Evolutionary conservation across 2,113 vertebrate genomes (phyloP), one percentile per base, ranked within the genome.

Genomic region (Siphamia tubifer): DNA sequence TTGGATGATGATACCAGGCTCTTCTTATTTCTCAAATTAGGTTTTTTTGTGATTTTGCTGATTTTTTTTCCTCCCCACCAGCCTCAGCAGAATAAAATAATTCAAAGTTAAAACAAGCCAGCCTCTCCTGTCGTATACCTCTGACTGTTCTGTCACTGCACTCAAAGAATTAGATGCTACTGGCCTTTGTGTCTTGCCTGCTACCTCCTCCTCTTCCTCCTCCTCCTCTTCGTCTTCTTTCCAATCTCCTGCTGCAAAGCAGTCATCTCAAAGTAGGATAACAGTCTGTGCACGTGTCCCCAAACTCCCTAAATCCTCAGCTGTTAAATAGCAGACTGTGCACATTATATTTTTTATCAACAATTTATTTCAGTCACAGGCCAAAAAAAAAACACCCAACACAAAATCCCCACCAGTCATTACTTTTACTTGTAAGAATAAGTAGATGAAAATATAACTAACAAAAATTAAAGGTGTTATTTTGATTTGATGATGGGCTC

Each of bases 271-370:
- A 81, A 85, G 72, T 67, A 74, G 83, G 75, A 71, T 81, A 62
- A 45, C 48, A 52, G 38, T 36, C 61, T 38, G 24, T 38, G 61
- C 90, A 92, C 84, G 80, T 91, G 90, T 28, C 48, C 31, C 43
- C 44, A 77, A 76, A 79, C 63, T 72, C 70, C 49, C 57, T 67
- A 82, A 80, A 84, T 81, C 81, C 71, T 43, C 32, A 10, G 19
- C 31, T 56, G 61, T 72, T 51, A 56, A 44, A 47, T 73, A 49
- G 72, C 43, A 48, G 27, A 17, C 30, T 32, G 7, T 15, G 2
- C 5, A 13, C n/a, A 53, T 51, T 54, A 17, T n/a, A 47, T 44
- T 15, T 40, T 40, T 45, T 60, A 49, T 19, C 19, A 20, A 44
- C 19, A 2, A 1, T 4, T 11, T 7, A 31, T 2, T n/a, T 51